These are phyloP conservation scores for Miltochrista miniata DNA, from an alignment of 2,888 invertebrate genomes.

Conservation along the genomic window DNA sequence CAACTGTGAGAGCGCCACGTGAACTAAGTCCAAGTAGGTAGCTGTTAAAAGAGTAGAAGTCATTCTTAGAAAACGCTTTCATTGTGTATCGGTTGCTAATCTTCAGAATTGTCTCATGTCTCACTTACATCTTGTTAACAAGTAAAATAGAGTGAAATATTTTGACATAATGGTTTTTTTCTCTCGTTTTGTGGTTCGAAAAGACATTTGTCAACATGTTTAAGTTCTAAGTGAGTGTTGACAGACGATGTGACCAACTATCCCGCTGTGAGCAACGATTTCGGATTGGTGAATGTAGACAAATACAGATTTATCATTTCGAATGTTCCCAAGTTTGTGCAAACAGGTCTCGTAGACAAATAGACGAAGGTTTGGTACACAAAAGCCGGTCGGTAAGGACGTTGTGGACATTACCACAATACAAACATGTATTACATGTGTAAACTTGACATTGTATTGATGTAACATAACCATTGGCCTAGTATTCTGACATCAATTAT, in stretches of 20 bases:
- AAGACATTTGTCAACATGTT: constrained; percentile 43
- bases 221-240: constrained; percentile 48
- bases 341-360: constrained; percentile 62
- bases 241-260: constrained; percentile 40
- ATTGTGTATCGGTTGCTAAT: background rate
- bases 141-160: background rate
- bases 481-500: constrained; percentile 1
- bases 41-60: too few relatives aligned
- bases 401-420: constrained; percentile 51
- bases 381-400: constrained; percentile 52
- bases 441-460: constrained; percentile 53
- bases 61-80: background rate
- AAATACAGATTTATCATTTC: constrained; percentile 70
- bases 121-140: background rate
- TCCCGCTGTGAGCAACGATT: constrained; percentile 42
- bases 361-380: constrained; percentile 58
- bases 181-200: constrained; percentile 31
- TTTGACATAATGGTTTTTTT: background rate
- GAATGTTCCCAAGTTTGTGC: constrained; percentile 63
- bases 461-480: constrained; percentile 33
- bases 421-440: constrained; percentile 50
- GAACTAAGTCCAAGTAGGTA: too few relatives aligned
- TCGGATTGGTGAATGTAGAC: constrained; percentile 67
- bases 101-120: background rate
- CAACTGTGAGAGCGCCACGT: constrained; percentile 50